phyloP scores from a whole-genome alignment of 2,797 vertebrate species.

The Semaprochilodus insignis region DNA sequence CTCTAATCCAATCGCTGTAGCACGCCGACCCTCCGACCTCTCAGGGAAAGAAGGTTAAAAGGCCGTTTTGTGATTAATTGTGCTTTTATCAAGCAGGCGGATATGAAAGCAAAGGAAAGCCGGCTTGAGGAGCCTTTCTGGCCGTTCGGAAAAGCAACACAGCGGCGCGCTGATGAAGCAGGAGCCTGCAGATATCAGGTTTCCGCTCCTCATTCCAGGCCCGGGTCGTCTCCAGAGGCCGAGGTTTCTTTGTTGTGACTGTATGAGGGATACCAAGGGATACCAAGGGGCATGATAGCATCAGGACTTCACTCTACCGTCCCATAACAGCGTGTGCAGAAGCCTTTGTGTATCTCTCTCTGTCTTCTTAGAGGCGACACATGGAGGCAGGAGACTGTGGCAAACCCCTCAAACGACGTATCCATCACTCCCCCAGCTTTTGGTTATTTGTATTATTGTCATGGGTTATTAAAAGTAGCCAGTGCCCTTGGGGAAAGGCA shows the following conservation, averaged over 20 bases:
- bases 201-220: slow-evolving; percentile 11
- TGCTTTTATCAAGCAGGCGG: neutral
- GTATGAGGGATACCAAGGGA: slow-evolving; percentile 24
- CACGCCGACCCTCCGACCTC: slow-evolving; percentile 43
- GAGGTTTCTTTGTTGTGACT: slow-evolving; percentile 40
- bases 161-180: neutral
- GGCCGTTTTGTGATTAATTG: slow-evolving; percentile 12
- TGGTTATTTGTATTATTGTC: slow-evolving; percentile 20
- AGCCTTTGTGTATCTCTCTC: neutral
- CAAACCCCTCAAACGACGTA: neutral
- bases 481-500: slow-evolving; percentile 24
- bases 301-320: slow-evolving; percentile 24
- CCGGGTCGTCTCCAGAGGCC: neutral
- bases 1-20: slow-evolving; percentile 49
- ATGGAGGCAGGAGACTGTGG: neutral
- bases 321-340: slow-evolving; percentile 8
- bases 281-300: slow-evolving; percentile 19
- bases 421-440: neutral
- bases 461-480: slow-evolving; percentile 33
- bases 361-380: too few species aligned
- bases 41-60: slow-evolving; percentile 28
- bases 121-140: neutral
- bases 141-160: neutral
- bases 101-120: neutral
- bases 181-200: slow-evolving; percentile 26